These are phyloP conservation scores for Enhydra lutris DNA, from an alignment of 2,113 vertebrate species.

Conservation along the genomic window DNA sequence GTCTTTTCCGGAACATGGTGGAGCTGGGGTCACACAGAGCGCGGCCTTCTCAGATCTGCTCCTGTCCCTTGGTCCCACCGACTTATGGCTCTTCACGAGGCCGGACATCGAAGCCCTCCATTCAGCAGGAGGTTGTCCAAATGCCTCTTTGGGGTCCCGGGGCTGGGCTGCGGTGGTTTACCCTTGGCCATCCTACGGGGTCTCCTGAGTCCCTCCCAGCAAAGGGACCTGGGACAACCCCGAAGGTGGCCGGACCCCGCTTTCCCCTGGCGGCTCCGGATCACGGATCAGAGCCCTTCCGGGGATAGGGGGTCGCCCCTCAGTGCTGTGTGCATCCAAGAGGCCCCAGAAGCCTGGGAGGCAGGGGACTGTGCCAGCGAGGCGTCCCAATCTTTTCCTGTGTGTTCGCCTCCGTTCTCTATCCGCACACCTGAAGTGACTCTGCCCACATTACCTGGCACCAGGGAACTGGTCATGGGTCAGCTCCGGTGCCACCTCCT, in stretches of 20 bases:
- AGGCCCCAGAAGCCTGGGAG: accelerated
- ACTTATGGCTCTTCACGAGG: accelerated
- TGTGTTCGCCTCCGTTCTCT: accelerated
- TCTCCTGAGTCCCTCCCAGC: too few relatives aligned
- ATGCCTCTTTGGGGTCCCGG: accelerated
- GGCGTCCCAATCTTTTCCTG: background rate
- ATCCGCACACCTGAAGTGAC: accelerated
- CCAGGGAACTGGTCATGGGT: background rate
- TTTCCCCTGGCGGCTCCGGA: accelerated
- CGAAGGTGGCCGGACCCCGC: accelerated
- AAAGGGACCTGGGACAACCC: background rate
- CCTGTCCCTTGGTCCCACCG: accelerated
- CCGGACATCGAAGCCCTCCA: background rate
- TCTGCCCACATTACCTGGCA: background rate
- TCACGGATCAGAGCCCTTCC: too few relatives aligned
- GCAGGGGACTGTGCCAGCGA: background rate
- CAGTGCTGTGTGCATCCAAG: accelerated
- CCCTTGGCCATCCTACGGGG: background rate
- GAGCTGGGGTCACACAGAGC: accelerated
- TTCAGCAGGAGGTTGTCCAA: accelerated
- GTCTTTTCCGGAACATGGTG: background rate
- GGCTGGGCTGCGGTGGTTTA: background rate
- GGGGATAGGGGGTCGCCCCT: too few relatives aligned
- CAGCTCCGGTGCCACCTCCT: background rate
- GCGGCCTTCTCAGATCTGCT: accelerated